These are phyloP conservation scores for Troides helena DNA, from an alignment of 2,888 invertebrate species.

Conservation along the genomic window DNA sequence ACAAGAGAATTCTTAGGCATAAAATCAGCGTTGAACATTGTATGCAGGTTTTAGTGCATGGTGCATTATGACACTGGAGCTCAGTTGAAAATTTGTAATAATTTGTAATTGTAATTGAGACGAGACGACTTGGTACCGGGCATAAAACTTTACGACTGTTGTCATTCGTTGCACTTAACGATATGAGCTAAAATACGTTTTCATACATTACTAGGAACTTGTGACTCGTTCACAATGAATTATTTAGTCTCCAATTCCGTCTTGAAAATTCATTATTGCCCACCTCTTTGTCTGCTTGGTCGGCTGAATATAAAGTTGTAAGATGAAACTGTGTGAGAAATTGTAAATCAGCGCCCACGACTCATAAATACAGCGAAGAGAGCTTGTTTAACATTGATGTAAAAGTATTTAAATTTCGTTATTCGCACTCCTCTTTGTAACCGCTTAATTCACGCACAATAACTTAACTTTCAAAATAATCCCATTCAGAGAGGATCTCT, in stretches of 20 bases:
- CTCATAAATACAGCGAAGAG: constrained; percentile 52
- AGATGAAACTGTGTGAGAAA: constrained; percentile 52
- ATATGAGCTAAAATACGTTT: constrained; percentile 70
- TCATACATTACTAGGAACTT: constrained; percentile 65
- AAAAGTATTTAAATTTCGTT: constrained; percentile 36
- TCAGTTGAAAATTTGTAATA: constrained; percentile 68
- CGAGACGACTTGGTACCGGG: constrained; percentile 57
- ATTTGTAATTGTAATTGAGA: constrained; percentile 79
- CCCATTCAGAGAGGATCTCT: neutral
- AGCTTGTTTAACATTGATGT: constrained; percentile 41
- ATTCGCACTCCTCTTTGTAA: constrained; percentile 37
- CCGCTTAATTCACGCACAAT: constrained; percentile 47
- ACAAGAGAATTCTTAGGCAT: constrained; percentile 37
- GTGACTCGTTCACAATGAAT: constrained; percentile 64
- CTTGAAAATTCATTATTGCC: constrained; percentile 62
- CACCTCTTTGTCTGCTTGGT: constrained; percentile 52
- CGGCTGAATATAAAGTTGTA: constrained; percentile 48
- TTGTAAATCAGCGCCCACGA: constrained; percentile 54
- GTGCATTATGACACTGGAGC: constrained; percentile 50
- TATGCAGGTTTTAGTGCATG: constrained; percentile 53
- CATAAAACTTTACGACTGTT: constrained; percentile 74
- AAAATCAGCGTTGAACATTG: constrained; percentile 50
- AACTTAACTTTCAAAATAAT: neutral
- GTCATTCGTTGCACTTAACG: constrained; percentile 73
- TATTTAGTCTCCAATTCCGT: constrained; percentile 69